Conservation (phyloP, 2,113 vertebrate genomes). For the Campylomormyrus tamandua region DNA sequence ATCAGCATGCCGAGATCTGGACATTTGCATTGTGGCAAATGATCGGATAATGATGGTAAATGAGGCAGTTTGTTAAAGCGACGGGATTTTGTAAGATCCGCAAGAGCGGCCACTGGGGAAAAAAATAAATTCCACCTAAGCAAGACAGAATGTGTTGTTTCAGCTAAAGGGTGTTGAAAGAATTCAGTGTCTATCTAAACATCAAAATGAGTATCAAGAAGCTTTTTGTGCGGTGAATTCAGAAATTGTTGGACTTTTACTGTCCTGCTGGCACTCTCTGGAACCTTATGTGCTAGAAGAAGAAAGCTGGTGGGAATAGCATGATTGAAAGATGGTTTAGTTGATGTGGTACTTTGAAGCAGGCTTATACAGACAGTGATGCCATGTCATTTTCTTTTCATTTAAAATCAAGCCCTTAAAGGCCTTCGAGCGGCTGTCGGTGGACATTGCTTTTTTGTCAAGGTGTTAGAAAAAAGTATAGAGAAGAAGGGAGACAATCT, state of each 20-base stretch:
- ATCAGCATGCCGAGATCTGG: neutral
- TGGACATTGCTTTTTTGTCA: constrained; percentile 42
- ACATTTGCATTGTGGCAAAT: neutral
- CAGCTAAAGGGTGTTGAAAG: neutral
- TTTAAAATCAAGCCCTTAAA: constrained; percentile 62
- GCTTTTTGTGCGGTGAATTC: neutral
- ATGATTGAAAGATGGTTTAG: constrained; percentile 16
- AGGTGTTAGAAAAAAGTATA: constrained; percentile 16
- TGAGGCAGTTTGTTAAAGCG: neutral
- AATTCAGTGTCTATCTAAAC: neutral
- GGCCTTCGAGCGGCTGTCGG: constrained; percentile 62
- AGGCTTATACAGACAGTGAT: constrained; percentile 64
- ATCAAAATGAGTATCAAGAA: neutral
- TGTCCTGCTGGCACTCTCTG: neutral
- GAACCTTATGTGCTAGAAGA: neutral
- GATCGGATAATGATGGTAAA: constrained; percentile 5
- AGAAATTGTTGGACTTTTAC: neutral
- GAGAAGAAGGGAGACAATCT: neutral
- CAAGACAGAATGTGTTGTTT: constrained; percentile 9
- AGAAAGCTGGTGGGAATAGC: neutral
- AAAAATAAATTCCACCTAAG: constrained; percentile 1
- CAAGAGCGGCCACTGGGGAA: neutral
- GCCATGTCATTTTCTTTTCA: constrained; percentile 60
- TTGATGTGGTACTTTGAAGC: constrained; percentile 62
- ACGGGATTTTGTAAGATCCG: neutral